These are phyloP conservation scores for Amphimedon queenslandica DNA, from an alignment of 37 sponge, comb jelly and placozoan species.

Conservation along the genomic window DNA sequence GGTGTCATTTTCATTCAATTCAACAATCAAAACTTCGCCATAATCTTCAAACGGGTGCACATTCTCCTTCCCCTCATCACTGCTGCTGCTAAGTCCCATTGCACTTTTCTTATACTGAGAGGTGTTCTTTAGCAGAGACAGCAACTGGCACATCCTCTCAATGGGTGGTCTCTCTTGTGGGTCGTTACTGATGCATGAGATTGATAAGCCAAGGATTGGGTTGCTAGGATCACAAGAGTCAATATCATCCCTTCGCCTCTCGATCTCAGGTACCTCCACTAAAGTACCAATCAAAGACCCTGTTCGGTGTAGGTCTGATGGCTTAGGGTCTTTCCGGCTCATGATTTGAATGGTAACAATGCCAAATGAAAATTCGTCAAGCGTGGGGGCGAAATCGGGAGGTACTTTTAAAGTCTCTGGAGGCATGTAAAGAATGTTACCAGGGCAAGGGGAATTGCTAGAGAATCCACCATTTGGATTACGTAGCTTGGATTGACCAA, in stretches of 20 bases:
- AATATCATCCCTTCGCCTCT: constrained; percentile 33
- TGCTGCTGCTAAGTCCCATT: too few relatives aligned
- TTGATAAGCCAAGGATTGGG: constrained; percentile 9
- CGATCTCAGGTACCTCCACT: constrained; percentile 18
- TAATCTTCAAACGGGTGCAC: too few relatives aligned
- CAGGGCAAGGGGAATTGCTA: constrained; percentile 47
- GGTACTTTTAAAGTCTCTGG: constrained; percentile 42
- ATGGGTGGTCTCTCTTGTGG: constrained; percentile 17
- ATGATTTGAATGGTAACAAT: constrained; percentile 52
- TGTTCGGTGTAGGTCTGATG: constrained; percentile 26
- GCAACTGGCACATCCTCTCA: constrained; percentile 5
- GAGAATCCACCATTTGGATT: constrained; percentile 28
- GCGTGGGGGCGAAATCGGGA: constrained; percentile 39
- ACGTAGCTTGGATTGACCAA: constrained; percentile 53
- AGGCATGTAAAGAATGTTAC: constrained; percentile 63
- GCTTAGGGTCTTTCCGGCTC: constrained; percentile 53
- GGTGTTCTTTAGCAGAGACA: constrained; percentile 7
- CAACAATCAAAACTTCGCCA: too few relatives aligned
- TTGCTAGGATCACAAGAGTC: neutral
- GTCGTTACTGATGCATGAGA: constrained; percentile 12
- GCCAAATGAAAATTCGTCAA: constrained; percentile 63
- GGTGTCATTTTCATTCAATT: too few relatives aligned
- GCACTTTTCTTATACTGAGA: constrained; percentile 9
- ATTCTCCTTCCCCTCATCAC: too few relatives aligned
- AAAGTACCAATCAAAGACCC: constrained; percentile 15